Percentiles rank a stretch among this genome's conserved stretches.
Conservation (phyloP, 2,797 vertebrate species). For the Anomalospiza imberbis region DNA sequence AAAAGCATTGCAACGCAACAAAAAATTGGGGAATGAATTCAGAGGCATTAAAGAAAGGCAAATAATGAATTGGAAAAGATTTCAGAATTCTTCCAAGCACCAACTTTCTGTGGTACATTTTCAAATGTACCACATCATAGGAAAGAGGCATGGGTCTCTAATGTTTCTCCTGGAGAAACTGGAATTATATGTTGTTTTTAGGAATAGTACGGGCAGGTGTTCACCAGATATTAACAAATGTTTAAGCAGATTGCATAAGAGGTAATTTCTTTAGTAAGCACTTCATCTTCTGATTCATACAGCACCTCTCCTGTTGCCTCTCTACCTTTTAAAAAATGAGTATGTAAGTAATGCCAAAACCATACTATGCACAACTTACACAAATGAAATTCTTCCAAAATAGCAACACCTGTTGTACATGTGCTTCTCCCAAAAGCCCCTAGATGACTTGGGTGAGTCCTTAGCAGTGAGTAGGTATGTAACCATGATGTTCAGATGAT, state of each 20-base stretch:
- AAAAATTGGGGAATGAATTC: not conserved
- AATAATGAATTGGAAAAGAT: not conserved
- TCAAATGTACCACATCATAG: slow-evolving; percentile 4
- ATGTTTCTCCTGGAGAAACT: slow-evolving; percentile 2
- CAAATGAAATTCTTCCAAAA: not conserved
- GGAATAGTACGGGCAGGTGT: slow-evolving; percentile 3
- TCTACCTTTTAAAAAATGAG: not conserved
- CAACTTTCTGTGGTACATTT: not conserved
- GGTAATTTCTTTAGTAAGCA: not conserved
- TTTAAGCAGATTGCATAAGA: not conserved
- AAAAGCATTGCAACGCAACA: not conserved
- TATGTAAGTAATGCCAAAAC: not conserved
- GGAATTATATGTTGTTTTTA: slow-evolving; percentile 25
- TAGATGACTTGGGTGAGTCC: not conserved
- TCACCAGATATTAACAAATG: slow-evolving; percentile 25
- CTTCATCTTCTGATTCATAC: not conserved
- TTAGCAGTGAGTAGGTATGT: not conserved
- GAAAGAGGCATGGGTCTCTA: not conserved
- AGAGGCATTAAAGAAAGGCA: not conserved
- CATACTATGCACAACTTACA: not conserved
- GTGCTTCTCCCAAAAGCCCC: not conserved
- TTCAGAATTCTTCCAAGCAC: not conserved
- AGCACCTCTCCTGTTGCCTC: not conserved
- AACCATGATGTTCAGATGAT: not conserved
- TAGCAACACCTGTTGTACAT: not conserved